Conservation (phyloP, 2,113 vertebrate species). For the Greenwoodochromis staneri region DNA sequence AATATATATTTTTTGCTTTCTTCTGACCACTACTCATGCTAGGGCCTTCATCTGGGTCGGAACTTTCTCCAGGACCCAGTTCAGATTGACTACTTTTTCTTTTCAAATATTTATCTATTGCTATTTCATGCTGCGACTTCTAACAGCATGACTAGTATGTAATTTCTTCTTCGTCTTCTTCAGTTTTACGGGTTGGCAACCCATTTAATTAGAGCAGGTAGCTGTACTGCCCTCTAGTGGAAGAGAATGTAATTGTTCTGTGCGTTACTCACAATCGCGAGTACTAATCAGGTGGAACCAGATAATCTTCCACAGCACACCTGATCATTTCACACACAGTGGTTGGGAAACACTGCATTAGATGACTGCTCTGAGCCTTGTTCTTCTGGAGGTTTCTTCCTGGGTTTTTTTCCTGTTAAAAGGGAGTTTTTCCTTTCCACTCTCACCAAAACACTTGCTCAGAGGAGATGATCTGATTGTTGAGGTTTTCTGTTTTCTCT, state of each 20-base stretch:
- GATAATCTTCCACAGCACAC: background rate
- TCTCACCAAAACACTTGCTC: background rate
- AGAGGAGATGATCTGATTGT: background rate
- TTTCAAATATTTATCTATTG: background rate
- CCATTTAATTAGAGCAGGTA: background rate
- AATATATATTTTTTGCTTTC: background rate
- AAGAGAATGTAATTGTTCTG: background rate
- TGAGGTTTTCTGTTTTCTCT: background rate
- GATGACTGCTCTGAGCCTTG: background rate
- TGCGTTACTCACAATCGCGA: background rate
- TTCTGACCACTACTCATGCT: background rate
- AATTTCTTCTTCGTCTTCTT: background rate
- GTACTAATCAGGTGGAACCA: background rate
- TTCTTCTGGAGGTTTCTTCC: background rate
- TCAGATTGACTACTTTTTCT: background rate
- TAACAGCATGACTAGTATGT: background rate
- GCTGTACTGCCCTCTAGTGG: background rate
- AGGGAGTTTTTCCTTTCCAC: background rate
- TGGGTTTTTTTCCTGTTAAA: rapidly evolving
- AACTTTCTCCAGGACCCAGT: background rate
- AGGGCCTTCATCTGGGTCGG: background rate
- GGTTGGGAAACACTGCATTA: background rate
- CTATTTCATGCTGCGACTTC: background rate
- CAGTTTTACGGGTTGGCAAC: background rate
- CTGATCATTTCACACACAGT: background rate